Evolutionary conservation across 2,113 vertebrate genomes (phyloP).

Genomic region (Saccopteryx leptura): DNA sequence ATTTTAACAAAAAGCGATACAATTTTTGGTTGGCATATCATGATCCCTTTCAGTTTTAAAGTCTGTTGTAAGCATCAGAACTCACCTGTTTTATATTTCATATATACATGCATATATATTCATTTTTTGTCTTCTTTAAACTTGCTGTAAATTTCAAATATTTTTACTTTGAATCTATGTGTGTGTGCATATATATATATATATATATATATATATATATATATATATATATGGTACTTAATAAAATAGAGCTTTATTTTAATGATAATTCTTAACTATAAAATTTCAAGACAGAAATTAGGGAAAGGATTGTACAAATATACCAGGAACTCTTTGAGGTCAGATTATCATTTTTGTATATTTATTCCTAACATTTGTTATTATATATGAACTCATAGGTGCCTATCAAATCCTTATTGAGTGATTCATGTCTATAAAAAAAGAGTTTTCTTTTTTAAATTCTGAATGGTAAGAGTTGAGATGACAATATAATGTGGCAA

Average conservation of each 20-base stretch:
- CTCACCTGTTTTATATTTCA: background rate
- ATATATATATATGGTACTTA: background rate
- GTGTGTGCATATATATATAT: background rate
- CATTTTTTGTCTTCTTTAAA: conserved; percentile 18
- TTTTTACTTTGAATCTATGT: conserved; percentile 19
- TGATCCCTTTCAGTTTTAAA: background rate
- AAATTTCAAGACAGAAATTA: conserved; percentile 64
- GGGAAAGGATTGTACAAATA: background rate
- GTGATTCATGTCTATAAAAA: conserved; percentile 31
- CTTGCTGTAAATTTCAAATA: background rate
- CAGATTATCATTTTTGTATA: conserved; percentile 36
- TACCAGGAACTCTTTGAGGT: conserved; percentile 35
- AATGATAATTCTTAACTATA: conserved; percentile 55
- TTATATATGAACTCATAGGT: background rate
- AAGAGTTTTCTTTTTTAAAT: conserved; percentile 61
- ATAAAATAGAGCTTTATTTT: conserved; percentile 28
- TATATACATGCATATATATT: background rate
- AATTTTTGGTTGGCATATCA: background rate
- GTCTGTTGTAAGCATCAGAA: conserved; percentile 1
- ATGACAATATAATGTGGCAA: background rate
- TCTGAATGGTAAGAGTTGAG: conserved; percentile 34
- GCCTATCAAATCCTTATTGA: conserved; percentile 31
- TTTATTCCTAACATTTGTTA: conserved; percentile 23
- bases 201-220: background rate
- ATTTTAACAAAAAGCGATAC: conserved; percentile 33